phyloP scores from a whole-genome alignment of 2,888 invertebrate species.

The Eristalis pertinax region DNA sequence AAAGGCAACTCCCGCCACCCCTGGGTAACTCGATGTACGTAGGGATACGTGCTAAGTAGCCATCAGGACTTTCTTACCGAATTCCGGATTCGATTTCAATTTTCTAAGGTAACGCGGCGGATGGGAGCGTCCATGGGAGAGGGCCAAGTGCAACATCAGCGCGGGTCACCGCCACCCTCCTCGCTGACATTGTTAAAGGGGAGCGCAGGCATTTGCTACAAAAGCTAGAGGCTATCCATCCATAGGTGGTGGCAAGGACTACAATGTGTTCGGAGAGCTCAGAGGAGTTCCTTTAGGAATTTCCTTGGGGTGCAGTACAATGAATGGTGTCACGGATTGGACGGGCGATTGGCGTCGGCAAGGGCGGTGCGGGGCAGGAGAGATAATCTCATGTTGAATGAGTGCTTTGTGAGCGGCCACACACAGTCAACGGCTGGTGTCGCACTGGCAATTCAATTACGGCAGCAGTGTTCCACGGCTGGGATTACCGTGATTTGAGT shows the following conservation, averaged over 20 bases:
- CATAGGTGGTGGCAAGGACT: slow-evolving; percentile 5
- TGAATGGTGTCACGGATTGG: slow-evolving; percentile 15
- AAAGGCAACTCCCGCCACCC: neutral
- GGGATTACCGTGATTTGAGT: slow-evolving; percentile 47
- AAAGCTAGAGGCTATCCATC: slow-evolving; percentile 25
- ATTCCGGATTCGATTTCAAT: slow-evolving; percentile 65
- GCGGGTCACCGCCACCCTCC: neutral
- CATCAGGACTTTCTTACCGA: slow-evolving; percentile 50
- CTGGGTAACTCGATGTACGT: neutral
- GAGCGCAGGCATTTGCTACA: slow-evolving; percentile 42
- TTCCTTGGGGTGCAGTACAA: slow-evolving; percentile 25
- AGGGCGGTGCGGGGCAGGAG: too few relatives aligned
- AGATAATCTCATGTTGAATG: slow-evolving; percentile 56
- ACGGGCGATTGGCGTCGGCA: neutral
- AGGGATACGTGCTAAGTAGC: slow-evolving; percentile 46
- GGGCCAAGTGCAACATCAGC: neutral
- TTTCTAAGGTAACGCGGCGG: slow-evolving; percentile 13
- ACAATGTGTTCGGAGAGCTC: slow-evolving; percentile 34
- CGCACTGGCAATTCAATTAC: slow-evolving; percentile 63
- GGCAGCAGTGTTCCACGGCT: slow-evolving; percentile 47
- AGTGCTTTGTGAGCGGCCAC: slow-evolving; percentile 26
- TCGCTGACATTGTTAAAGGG: slow-evolving; percentile 44
- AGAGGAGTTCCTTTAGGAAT: slow-evolving; percentile 28
- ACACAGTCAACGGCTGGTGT: slow-evolving; percentile 24
- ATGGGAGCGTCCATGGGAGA: neutral